A percentile compares a stretch with the other conserved stretches of the same genome.
phyloP scores from a whole-genome alignment of 2,113 vertebrate species.

The Choloepus hoffmanni region DNA sequence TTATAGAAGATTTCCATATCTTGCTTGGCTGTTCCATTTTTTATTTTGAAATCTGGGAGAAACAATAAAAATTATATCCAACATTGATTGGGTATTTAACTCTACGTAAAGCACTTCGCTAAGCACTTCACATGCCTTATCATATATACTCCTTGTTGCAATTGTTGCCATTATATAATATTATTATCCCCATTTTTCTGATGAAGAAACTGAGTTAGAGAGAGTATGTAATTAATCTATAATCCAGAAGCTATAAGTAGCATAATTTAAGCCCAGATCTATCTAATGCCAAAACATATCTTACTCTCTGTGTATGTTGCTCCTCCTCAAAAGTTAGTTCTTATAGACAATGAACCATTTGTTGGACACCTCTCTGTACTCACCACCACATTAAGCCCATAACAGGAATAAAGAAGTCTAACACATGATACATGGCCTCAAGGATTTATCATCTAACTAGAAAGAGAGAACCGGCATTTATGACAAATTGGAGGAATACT shows the following conservation, averaged over 20 bases:
- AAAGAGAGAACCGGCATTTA: not conserved
- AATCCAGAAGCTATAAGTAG: not conserved
- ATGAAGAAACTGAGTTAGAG: not conserved
- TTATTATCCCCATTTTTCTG: not conserved
- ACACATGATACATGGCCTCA: not conserved
- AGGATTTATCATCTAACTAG: not conserved
- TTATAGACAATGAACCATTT: not conserved
- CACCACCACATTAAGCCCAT: not conserved
- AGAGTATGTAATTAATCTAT: not conserved
- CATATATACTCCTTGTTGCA: not conserved
- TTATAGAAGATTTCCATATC: not conserved
- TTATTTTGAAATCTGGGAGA: not conserved
- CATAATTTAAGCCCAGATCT: not conserved
- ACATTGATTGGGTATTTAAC: not conserved
- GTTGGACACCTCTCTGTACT: not conserved
- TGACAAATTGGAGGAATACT: not conserved
- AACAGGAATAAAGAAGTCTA: not conserved
- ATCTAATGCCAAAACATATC: not conserved
- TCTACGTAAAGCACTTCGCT: not conserved
- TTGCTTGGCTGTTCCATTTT: not conserved
- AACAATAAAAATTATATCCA: not conserved
- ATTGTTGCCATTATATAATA: not conserved
- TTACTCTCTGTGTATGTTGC: not conserved
- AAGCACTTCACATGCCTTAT: not conserved
- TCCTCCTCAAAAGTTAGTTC: not conserved